Evolutionary conservation across 2,113 vertebrate species (phyloP).

Genomic region (Piaya cayana): DNA sequence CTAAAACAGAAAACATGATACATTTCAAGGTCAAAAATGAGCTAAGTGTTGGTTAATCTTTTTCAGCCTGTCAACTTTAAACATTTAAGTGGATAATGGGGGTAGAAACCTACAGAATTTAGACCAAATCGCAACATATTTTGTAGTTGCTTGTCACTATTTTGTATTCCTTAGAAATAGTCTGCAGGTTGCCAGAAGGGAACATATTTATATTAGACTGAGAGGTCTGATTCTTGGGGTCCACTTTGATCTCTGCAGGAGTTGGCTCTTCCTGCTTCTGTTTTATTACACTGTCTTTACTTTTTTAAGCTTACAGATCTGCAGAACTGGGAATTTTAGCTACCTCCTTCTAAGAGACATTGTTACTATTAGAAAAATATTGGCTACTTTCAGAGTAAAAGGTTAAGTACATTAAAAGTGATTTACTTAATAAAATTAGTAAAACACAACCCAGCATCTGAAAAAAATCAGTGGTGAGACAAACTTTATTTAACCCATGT

Average conservation of each 20-base stretch:
- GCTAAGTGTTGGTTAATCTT: background rate
- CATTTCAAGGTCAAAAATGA: background rate
- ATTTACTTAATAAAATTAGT: background rate
- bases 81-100: background rate
- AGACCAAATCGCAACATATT: background rate
- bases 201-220: background rate
- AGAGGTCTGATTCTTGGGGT: background rate
- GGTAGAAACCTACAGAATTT: background rate
- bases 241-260: background rate
- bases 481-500: background rate
- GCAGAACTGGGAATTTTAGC: background rate
- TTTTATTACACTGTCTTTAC: background rate
- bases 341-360: background rate
- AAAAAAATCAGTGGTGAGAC: background rate
- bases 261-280: background rate
- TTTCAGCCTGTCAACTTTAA: background rate
- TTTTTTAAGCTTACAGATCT: background rate
- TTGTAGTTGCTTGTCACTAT: background rate
- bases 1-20: rapidly evolving
- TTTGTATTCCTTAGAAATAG: background rate
- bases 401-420: background rate
- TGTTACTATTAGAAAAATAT: background rate
- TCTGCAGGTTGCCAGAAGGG: background rate
- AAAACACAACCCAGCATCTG: background rate
- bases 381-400: background rate